Conservation (phyloP, 2,888 invertebrate genomes). For the Drosophila quinaria region DNA sequence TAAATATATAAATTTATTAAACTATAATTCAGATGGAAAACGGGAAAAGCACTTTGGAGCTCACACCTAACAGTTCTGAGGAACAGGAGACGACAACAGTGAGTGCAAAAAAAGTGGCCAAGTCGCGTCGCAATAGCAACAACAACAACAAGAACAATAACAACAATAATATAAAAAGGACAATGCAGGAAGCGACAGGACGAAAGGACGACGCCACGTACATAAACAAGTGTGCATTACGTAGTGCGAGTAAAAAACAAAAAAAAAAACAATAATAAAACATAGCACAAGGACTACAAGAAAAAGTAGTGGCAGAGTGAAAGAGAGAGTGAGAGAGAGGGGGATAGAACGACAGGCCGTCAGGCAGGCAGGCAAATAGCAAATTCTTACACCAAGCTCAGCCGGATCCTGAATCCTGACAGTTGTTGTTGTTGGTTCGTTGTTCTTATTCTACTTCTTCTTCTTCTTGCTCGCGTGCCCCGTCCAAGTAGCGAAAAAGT, state of each 20-base stretch:
- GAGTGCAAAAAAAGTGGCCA: slow-evolving; percentile 48
- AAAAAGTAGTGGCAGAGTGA: not conserved
- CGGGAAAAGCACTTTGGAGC: slow-evolving; percentile 73
- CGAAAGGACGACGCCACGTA: slow-evolving; percentile 52
- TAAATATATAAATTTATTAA: slow-evolving; percentile 77
- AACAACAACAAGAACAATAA: slow-evolving; percentile 25
- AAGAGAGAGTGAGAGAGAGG: not conserved
- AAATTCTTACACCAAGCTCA: slow-evolving; percentile 43
- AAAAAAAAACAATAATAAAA: slow-evolving; percentile 75
- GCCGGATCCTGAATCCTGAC: slow-evolving; percentile 42
- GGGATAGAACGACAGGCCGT: not conserved
- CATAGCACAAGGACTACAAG: slow-evolving; percentile 47
- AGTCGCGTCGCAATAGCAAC: slow-evolving; percentile 43
- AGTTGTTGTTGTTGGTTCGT: slow-evolving; percentile 15
- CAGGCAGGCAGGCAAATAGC: slow-evolving; percentile 44
- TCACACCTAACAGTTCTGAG: slow-evolving; percentile 31
- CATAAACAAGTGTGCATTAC: slow-evolving; percentile 76
- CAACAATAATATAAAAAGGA: slow-evolving; percentile 45
- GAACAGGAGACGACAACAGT: slow-evolving; percentile 25
- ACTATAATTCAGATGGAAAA: slow-evolving; percentile 73
- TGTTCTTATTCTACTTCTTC: not conserved
- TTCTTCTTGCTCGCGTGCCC: slow-evolving; percentile 42
- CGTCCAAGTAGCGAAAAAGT: slow-evolving; percentile 65
- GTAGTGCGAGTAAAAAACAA: slow-evolving; percentile 52
- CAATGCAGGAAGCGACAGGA: slow-evolving; percentile 63